A percentile compares a stretch with the other conserved stretches of the same genome.
Evolutionary conservation across 2,888 invertebrate species (phyloP).

Genomic region (Tetragnatha montana): DNA sequence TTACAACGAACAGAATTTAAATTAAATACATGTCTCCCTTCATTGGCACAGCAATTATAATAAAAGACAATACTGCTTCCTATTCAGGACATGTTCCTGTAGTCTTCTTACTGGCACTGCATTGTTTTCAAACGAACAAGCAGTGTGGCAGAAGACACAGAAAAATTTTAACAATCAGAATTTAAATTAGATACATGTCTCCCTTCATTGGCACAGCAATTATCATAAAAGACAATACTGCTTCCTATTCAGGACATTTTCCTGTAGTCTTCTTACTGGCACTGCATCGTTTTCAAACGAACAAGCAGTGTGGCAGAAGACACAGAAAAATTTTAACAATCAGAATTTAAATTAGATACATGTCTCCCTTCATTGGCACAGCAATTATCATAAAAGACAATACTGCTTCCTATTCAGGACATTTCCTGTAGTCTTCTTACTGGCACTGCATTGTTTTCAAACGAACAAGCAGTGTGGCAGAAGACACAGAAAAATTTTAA

Average conservation of each 20-base stretch:
- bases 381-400: neutral
- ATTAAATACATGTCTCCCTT: neutral
- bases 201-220: constrained; percentile 32
- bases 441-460: constrained; percentile 15
- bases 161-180: neutral
- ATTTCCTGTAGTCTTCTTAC: constrained; percentile 2
- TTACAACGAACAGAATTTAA: too few species aligned
- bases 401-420: neutral
- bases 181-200: neutral
- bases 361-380: constrained; percentile 31
- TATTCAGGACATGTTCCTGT: neutral
- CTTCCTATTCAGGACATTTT: constrained; percentile 27
- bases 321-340: neutral
- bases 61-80: neutral
- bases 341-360: neutral
- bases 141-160: constrained; percentile 28
- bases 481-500: neutral
- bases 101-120: constrained; percentile 7
- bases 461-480: constrained; percentile 15
- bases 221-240: constrained; percentile 10
- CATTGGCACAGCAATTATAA: neutral
- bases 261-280: constrained; percentile 7
- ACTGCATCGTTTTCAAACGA: neutral
- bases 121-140: neutral
- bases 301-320: neutral